Percentiles rank a stretch among this genome's conserved stretches.
phyloP scores from a whole-genome alignment of 2,888 invertebrate genomes.

The Campopleginae sp. region DNA sequence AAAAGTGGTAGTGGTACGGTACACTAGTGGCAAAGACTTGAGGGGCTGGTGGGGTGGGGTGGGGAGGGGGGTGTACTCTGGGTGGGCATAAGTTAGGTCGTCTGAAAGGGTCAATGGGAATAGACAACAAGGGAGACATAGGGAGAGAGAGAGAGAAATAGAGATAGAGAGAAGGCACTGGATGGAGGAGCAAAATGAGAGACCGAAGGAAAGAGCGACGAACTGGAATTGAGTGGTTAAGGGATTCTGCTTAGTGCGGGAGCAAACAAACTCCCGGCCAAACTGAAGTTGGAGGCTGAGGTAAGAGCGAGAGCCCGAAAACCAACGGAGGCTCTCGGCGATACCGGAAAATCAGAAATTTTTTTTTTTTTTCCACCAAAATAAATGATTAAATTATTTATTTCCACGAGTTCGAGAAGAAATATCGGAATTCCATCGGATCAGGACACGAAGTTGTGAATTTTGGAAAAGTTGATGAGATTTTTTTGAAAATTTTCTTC shows the following conservation, averaged over 20 bases:
- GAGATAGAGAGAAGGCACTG: constrained; percentile 12
- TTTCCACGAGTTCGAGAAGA: neutral
- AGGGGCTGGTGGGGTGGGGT: neutral
- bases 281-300: constrained; percentile 52
- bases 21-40: constrained; percentile 21
- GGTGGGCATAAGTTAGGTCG: constrained; percentile 64
- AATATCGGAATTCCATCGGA: neutral
- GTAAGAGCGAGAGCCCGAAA: constrained; percentile 54
- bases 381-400: neutral
- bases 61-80: constrained; percentile 57
- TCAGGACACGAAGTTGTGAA: neutral
- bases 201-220: constrained; percentile 58
- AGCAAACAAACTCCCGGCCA: constrained; percentile 47
- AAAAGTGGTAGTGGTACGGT: constrained; percentile 38
- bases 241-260: constrained; percentile 50
- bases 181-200: constrained; percentile 54
- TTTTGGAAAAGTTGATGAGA: neutral
- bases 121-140: constrained; percentile 30
- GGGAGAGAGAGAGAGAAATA: constrained; percentile 55
- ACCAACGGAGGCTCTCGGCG: constrained; percentile 77
- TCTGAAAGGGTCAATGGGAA: constrained; percentile 50
- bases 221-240: constrained; percentile 55
- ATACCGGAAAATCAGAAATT: constrained; percentile 31
- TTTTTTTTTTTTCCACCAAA: neutral
- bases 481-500: neutral